Evolutionary conservation across 2,888 invertebrate species (phyloP), one percentile per base, ranked within the genome.

Genomic region (Dorcus hopei): DNA sequence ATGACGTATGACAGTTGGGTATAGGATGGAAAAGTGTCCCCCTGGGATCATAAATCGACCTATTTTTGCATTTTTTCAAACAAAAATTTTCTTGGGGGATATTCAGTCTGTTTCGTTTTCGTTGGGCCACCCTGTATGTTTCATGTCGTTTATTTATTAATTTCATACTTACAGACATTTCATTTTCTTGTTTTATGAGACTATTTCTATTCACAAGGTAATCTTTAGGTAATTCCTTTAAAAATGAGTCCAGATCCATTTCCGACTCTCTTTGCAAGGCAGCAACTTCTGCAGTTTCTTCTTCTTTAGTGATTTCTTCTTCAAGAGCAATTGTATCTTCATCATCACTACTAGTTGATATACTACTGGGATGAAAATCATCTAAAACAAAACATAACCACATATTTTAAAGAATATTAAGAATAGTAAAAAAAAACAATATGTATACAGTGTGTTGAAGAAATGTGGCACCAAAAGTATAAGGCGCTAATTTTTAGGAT

Each of bases 281-380:
- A 69, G 90, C 91, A 19, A 97, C 83, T 81, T 97, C 97, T 71
- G 84, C 86, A 66, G 82, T 82, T 63, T 84, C 85, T 70, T 80
- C 81, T 58, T 73, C 71, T 65, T 80, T 83, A 67, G 84, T 83
- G 2, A 77, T 78, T 9, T 82, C 82, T 77, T 93, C 92, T 59
- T 91, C 90, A 74, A 89, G 90, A 33, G 91, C 94, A 72, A 96
- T 96, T 23, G 95, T 96, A 80, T 94, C 95, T 80, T 97, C 96
- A 78, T 96, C 96, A 79, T 94, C 93, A 67, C 87, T 86, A 7
- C 89, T 90, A 66, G 85, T 87, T 33, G 26, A 33, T 71, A 87
- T 87, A 69, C 85, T 87, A 66, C 81, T 85, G 54, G 95, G 95
- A 72, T 88, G 84, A 82, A 95, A 95, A 77, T 96, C 95, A 78